These are phyloP conservation scores for Athalia circularis DNA, from an alignment of 2,888 invertebrate species.

Conservation along the genomic window DNA sequence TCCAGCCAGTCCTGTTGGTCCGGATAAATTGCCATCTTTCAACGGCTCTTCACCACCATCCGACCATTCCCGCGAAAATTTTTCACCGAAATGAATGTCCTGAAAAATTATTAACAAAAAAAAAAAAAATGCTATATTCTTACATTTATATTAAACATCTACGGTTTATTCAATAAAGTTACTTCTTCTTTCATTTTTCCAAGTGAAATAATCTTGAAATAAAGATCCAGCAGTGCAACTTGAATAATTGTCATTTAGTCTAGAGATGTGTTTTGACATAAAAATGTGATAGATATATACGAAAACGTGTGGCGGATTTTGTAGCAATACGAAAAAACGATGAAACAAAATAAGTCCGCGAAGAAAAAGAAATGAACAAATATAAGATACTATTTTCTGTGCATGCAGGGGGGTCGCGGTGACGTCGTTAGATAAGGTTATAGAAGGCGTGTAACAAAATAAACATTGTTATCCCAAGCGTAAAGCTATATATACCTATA, in stretches of 20 bases:
- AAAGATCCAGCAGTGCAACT: too few species aligned
- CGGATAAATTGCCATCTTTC: slow-evolving; percentile 77
- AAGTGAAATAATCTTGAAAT: too few species aligned
- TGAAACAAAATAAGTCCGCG: too few species aligned
- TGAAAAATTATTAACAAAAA: slow-evolving; percentile 68
- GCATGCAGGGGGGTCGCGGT: neutral
- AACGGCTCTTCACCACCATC: slow-evolving; percentile 87
- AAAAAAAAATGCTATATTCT: neutral
- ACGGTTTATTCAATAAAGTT: too few species aligned
- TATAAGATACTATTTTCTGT: neutral
- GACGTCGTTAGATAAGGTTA: slow-evolving; percentile 14
- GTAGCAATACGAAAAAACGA: too few species aligned
- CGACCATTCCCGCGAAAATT: slow-evolving; percentile 90
- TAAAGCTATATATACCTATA: neutral
- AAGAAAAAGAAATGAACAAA: too few species aligned
- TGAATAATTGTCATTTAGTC: too few species aligned
- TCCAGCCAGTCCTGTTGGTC: slow-evolving; percentile 69
- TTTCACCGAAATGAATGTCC: slow-evolving; percentile 90
- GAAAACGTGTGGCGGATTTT: too few species aligned
- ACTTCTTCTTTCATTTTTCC: too few species aligned
- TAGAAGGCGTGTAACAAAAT: slow-evolving; percentile 22
- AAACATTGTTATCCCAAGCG: slow-evolving; percentile 58
- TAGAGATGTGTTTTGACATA: too few species aligned
- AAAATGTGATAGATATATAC: too few species aligned
- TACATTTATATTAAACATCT: neutral